Conservation (phyloP, 2,113 vertebrate genomes). For the Meriones unguiculatus region DNA sequence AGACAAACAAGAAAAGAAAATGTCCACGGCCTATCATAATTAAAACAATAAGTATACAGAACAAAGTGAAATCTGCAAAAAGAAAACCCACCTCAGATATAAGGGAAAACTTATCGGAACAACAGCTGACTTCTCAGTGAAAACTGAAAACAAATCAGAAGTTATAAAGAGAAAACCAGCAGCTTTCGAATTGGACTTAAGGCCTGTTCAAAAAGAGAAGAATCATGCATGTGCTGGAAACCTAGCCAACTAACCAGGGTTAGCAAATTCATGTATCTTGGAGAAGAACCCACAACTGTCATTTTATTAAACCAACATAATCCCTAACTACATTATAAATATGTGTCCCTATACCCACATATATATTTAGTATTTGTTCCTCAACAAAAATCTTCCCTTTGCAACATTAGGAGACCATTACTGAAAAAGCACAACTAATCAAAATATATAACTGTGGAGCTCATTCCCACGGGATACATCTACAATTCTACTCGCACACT, state of each 20-base stretch:
- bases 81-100: neutral
- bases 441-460: neutral
- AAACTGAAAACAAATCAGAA: neutral
- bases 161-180: neutral
- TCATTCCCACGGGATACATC: neutral
- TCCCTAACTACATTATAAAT: no score
- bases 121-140: neutral
- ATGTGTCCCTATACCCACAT: no score
- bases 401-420: neutral
- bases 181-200: neutral
- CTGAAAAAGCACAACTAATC: neutral
- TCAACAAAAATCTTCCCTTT: neutral
- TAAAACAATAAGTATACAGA: neutral
- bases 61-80: neutral
- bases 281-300: neutral
- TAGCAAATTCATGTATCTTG: neutral
- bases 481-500: neutral
- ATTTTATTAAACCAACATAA: neutral
- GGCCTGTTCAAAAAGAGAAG: neutral
- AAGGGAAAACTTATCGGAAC: neutral
- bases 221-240: neutral
- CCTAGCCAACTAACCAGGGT: neutral
- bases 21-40: neutral
- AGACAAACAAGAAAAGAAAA: neutral
- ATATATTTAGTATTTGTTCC: neutral